Percentiles rank a stretch among this genome's conserved stretches.
Conservation (phyloP, 2,113 vertebrate species). For the Dipodomys ordii region DNA sequence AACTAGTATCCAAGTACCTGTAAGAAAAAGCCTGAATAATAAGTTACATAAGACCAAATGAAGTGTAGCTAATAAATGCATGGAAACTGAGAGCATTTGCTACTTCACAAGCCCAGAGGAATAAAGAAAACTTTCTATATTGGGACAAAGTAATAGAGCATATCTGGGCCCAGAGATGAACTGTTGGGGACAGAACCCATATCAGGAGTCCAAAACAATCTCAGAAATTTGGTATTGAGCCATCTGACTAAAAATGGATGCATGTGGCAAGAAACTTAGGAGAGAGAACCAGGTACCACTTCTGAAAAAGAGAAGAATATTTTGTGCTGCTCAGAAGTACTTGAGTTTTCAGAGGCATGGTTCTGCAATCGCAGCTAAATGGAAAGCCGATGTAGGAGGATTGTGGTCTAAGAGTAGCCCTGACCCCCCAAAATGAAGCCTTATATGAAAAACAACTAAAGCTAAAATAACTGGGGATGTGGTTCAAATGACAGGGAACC, state of each 20-base stretch:
- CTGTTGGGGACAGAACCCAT: accelerated
- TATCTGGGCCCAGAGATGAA: background rate
- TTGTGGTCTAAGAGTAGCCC: too few species aligned
- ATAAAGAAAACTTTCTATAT: background rate
- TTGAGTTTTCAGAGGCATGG: too few species aligned
- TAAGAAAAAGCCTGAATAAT: background rate
- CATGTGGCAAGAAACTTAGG: background rate
- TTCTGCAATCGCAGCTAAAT: too few species aligned
- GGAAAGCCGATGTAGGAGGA: too few species aligned
- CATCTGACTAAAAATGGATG: background rate
- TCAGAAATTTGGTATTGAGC: background rate
- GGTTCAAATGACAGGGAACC: too few species aligned
- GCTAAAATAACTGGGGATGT: too few species aligned
- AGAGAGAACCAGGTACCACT: background rate
- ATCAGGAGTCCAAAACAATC: background rate
- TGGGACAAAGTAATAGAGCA: background rate
- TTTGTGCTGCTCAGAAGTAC: background rate
- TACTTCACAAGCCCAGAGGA: background rate
- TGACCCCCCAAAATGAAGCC: too few species aligned
- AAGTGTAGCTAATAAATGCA: background rate
- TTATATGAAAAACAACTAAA: too few species aligned
- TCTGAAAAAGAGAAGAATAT: background rate
- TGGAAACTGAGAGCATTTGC: background rate
- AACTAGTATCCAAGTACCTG: background rate
- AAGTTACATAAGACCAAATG: background rate